A percentile compares a stretch with the other conserved stretches of the same genome.
phyloP scores from a whole-genome alignment of 1,140 invertebrate genomes.

The Musca vetustissima region DNA sequence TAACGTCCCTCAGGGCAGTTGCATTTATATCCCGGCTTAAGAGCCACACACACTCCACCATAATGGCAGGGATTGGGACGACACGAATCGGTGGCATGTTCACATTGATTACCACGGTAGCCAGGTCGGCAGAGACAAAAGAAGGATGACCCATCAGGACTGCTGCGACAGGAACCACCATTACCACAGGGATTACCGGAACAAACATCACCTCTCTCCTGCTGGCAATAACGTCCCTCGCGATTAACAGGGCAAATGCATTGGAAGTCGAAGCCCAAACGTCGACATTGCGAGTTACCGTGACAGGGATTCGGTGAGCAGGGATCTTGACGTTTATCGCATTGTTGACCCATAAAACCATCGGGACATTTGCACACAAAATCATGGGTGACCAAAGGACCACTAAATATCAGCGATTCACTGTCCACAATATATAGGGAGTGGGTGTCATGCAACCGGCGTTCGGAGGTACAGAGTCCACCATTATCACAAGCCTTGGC shows the following conservation, averaged over 20 bases:
- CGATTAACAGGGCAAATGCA: slow-evolving; percentile 76
- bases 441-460: slow-evolving; percentile 68
- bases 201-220: slow-evolving; percentile 80
- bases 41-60: slow-evolving; percentile 79
- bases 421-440: slow-evolving; percentile 69
- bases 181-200: slow-evolving; percentile 83
- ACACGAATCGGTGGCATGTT: slow-evolving; percentile 82
- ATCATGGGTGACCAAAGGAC: slow-evolving; percentile 75
- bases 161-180: slow-evolving; percentile 86
- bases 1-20: slow-evolving; percentile 85
- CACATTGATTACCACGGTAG: slow-evolving; percentile 85
- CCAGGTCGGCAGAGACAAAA: slow-evolving; percentile 88
- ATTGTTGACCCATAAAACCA: slow-evolving; percentile 75
- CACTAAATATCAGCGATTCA: slow-evolving; percentile 75
- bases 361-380: slow-evolving; percentile 78
- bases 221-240: slow-evolving; percentile 82
- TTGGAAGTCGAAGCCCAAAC: slow-evolving; percentile 78
- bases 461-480: slow-evolving; percentile 72
- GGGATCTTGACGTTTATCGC: slow-evolving; percentile 83
- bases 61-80: slow-evolving; percentile 86
- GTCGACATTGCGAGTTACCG: slow-evolving; percentile 76
- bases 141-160: slow-evolving; percentile 80
- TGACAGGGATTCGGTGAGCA: slow-evolving; percentile 89
- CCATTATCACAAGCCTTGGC: slow-evolving; percentile 69
- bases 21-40: slow-evolving; percentile 83